Base-by-base conservation (phyloP, 2,113 vertebrate species). In the Rafetus swinhoei region DNA sequence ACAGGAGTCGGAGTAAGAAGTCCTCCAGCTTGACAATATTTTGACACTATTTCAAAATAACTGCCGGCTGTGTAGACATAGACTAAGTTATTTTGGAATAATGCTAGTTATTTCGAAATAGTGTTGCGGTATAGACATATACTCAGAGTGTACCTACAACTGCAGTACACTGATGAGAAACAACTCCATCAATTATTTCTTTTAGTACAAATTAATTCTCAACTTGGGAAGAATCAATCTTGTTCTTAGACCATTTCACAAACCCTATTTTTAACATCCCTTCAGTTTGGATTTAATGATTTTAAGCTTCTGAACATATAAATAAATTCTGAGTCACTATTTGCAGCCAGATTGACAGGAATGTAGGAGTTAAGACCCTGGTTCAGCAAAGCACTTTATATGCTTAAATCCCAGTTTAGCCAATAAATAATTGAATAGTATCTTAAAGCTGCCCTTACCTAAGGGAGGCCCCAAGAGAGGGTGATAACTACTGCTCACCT, bases 341-440 rank as follows among this genome's bases (percentile, higher is more conserved):
- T 8, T 90, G 4, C 54, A 92, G 39, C 80, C 84, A n/a, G 85
- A 4, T 52, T 89, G 85, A 55, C 29, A 85, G 50, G 21, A 93
- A 74, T 55, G 13, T 87, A 84, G 53, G 22, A 22, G 1, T 62
- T 65, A 93, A 93, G 21, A 45, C 89, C 10, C 72, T 93, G 62
- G 32, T 65, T 60, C 88, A 72, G 59, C 21, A 52, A 60, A 89
- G 88, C 1, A 1, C 54, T 83, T 82, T 24, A 85, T n/a, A 65
- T 89, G 90, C 84, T 55, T n/a, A 60, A 92, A 84, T 87, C 90
- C 39, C 15, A 56, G 93, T 93, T 90, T 77, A 89, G 25, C 25
- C 25, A 55, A 18, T 93, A 89, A 93, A 84, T 95, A 92, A 56
- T 87, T 76, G 3, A 84, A 14, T 81, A 60, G n/a, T 74, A 85